phyloP scores from a whole-genome alignment of 64 coral and sea anemone genomes.

The Porites australiensis region DNA sequence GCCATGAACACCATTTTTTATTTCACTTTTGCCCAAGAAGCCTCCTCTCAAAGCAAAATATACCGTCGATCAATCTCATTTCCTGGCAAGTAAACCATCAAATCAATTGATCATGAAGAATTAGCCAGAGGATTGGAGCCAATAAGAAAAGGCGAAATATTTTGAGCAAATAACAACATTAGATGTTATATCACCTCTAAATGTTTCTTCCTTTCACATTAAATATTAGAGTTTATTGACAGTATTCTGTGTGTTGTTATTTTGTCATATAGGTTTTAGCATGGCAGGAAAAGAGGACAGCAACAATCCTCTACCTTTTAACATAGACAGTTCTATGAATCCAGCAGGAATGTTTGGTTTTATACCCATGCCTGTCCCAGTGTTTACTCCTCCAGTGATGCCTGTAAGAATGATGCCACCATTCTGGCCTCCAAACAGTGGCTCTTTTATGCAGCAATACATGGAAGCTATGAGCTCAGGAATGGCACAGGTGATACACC shows the following conservation, averaged over 20 bases:
- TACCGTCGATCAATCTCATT: too few species aligned
- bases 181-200: too few species aligned
- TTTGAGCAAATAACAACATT: too few species aligned
- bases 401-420: conserved; percentile 74
- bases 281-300: conserved; percentile 67
- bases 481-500: neutral
- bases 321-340: conserved; percentile 34
- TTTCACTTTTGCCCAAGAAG: too few species aligned
- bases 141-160: too few species aligned
- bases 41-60: too few species aligned
- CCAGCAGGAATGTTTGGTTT: conserved; percentile 54
- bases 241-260: neutral
- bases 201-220: too few species aligned
- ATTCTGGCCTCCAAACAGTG: conserved; percentile 17
- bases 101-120: too few species aligned
- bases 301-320: neutral
- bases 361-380: conserved; percentile 63
- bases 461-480: conserved; percentile 30
- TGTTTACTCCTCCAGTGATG: conserved; percentile 68
- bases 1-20: too few species aligned
- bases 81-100: too few species aligned
- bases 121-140: too few species aligned
- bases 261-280: neutral
- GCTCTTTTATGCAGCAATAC: conserved; percentile 40
- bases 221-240: neutral